Base-by-base conservation (phyloP, 2,113 vertebrate species). In the Oryzias javanicus region DNA sequence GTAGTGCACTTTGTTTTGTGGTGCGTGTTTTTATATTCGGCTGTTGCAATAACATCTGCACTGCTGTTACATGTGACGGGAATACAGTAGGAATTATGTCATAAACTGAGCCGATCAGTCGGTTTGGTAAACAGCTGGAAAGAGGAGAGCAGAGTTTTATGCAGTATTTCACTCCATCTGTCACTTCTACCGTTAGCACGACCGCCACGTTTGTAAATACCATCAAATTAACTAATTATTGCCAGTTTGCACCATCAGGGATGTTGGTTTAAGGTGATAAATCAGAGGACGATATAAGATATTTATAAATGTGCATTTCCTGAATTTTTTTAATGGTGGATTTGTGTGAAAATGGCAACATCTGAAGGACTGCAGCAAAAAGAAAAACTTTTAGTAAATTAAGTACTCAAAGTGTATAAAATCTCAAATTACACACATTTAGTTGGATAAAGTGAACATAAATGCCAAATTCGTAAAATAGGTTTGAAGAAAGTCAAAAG, bases 101-200 rank as follows among this genome's bases (percentile, higher is more conserved):
- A 1, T 41, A 67, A 56, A 46, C 65, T 27, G 25, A 58, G 54
- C 51, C 50, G 72, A 27, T 24, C 12, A 25, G 27, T 62, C 4
- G 60, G 64, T 49, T 5, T 8, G 50, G 56, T 42, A 47, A 55
- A 68, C 59, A 64, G 56, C 65, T 51, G 13, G 42, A 64, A 66
- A 60, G 54, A 6, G 13, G 56, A 64, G 78, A 53, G 55, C 57
- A 60, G 22, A 60, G 67, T 72, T 71, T 72, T 70, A 76, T 54
- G 58, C 63, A 59, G 52, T 72, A 64, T 16, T 48, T 68, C 46
- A 49, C 10, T 71, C 81, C 81, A 77, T 88, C 81, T 84, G 81
- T 73, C 66, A 53, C 72, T 56, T 58, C 59, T 70, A 56, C 42
- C 35, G 18, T 52, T 1, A 45, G 17, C 27, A 20, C 17, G 27